Evolutionary conservation across 23 tunicate genomes (phyloP).

Genomic region (Ascidia mentula): DNA sequence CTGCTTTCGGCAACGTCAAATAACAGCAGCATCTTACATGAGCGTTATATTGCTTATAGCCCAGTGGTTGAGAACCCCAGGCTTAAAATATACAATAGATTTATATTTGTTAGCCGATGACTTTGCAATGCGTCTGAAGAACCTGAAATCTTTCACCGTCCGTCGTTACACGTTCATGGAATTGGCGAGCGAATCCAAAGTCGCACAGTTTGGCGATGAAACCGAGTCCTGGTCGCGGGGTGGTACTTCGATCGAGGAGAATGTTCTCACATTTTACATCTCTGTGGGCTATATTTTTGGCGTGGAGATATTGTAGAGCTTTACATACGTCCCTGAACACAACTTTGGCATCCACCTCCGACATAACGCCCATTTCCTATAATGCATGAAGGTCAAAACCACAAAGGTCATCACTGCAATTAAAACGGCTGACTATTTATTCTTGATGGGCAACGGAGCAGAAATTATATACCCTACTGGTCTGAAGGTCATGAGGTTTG

Average conservation of each 20-base stretch:
- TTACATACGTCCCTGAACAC: conserved; percentile 57
- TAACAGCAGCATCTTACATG: too few relatives aligned
- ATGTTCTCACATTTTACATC: conserved; percentile 94
- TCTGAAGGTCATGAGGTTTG: too few relatives aligned
- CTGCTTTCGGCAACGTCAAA: too few relatives aligned
- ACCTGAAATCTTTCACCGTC: not conserved
- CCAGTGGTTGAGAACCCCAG: too few relatives aligned
- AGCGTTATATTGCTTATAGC: too few relatives aligned
- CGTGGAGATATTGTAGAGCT: conserved; percentile 69
- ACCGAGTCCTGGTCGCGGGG: conserved; percentile 21
- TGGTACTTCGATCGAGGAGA: conserved; percentile 33
- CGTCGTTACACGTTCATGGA: conserved; percentile 15
- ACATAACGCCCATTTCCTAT: conserved; percentile 74
- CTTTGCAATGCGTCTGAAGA: not conserved
- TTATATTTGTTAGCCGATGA: too few relatives aligned
- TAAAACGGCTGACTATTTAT: too few relatives aligned
- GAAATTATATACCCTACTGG: too few relatives aligned
- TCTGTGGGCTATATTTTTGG: conserved; percentile 67
- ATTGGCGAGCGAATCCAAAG: conserved; percentile 76
- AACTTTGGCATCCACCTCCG: conserved; percentile 42
- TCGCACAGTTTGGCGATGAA: conserved; percentile 84
- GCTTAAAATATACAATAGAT: too few relatives aligned
- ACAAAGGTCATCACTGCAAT: too few relatives aligned
- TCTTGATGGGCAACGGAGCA: too few relatives aligned
- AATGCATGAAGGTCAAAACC: too few relatives aligned